Evolutionary conservation across 2,797 vertebrate genomes (phyloP).

Genomic region (Pantherophis vulpinus): DNA sequence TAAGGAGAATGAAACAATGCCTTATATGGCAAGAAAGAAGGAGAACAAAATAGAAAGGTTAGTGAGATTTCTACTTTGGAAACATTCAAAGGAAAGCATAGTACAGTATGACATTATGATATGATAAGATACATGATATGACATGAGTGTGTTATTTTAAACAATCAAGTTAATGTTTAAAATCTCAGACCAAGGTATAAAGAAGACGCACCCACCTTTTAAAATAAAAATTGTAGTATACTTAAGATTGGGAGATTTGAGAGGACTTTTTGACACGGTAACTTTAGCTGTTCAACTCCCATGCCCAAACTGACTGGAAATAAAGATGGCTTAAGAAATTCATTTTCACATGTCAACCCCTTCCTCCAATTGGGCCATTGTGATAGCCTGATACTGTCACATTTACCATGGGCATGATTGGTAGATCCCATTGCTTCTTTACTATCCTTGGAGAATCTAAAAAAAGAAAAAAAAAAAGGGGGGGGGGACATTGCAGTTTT

Average conservation of each 20-base stretch:
- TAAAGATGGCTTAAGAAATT: not conserved
- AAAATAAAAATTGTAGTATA: not conserved
- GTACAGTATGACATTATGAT: not conserved
- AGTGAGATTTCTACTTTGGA: not conserved
- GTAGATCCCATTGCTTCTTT: not conserved
- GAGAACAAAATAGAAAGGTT: not conserved
- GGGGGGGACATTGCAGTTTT: not conserved
- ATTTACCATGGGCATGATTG: not conserved
- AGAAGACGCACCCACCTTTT: not conserved
- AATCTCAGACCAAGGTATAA: not conserved
- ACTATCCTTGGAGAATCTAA: not conserved
- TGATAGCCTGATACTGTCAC: not conserved
- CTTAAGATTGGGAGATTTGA: not conserved
- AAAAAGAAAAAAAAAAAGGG: rapidly evolving
- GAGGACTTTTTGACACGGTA: not conserved
- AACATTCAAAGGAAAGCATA: not conserved
- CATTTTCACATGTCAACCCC: not conserved
- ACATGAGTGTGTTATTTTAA: not conserved
- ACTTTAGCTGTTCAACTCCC: not conserved
- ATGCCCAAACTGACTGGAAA: not conserved
- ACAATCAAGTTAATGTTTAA: not conserved
- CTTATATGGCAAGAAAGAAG: not conserved
- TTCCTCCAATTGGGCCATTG: not conserved
- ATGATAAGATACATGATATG: not conserved
- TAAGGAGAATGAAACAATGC: not conserved